Conservation (phyloP, 2,888 invertebrate genomes). For the Stictocephala bisonia region DNA sequence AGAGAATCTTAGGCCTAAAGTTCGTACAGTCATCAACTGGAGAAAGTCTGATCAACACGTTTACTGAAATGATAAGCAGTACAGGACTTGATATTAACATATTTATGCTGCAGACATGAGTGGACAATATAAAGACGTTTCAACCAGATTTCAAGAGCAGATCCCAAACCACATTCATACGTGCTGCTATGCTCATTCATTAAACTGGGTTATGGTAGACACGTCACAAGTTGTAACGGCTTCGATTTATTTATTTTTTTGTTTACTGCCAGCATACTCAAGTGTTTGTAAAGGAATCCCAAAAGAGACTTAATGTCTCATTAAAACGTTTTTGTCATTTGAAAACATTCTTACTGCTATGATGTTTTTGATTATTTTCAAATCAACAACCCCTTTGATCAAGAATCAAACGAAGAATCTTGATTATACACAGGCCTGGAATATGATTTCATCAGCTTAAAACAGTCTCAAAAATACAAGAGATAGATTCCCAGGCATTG, state of each 20-base stretch:
- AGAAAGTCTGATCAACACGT: neutral
- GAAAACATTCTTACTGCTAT: neutral
- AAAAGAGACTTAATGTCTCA: neutral
- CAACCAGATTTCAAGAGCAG: neutral
- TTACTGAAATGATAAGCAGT: neutral
- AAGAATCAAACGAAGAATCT: conserved; percentile 15
- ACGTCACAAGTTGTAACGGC: neutral
- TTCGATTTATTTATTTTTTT: conserved; percentile 21
- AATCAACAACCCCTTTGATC: neutral
- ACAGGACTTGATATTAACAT: neutral
- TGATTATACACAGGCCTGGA: conserved; percentile 22
- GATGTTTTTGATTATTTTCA: neutral
- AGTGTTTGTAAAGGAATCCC: conserved; percentile 18
- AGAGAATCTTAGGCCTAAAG: conserved; percentile 8
- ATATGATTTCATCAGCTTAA: neutral
- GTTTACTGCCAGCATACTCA: conserved; percentile 16
- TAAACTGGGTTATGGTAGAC: conserved; percentile 12
- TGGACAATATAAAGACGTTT: conserved; percentile 4
- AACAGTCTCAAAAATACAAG: neutral
- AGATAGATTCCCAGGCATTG: neutral
- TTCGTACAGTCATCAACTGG: neutral
- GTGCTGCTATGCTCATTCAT: conserved; percentile 24
- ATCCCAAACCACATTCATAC: conserved; percentile 29
- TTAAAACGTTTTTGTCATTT: neutral
- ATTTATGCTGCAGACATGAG: conserved; percentile 5